A percentile compares a stretch with the other conserved stretches of the same genome.
These are phyloP conservation scores for Peromyscus leucopus DNA, from an alignment of 2,113 vertebrate genomes.

Conservation along the genomic window DNA sequence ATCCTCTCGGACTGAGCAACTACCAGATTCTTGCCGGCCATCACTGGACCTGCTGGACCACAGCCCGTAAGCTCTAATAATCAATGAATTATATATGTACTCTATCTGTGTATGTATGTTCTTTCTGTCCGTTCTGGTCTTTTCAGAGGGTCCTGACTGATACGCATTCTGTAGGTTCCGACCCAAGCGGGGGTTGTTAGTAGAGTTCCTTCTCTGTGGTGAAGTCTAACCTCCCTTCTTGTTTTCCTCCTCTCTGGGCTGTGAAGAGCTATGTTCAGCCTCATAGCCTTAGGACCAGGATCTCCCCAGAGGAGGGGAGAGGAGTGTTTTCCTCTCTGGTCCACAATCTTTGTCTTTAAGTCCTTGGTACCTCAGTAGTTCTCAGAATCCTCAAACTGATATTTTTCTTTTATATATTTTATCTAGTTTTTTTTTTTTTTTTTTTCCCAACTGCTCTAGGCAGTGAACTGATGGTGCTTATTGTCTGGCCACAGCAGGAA, in stretches of 20 bases:
- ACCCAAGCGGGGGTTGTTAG: not conserved
- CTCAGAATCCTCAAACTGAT: not conserved
- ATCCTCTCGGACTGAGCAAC: not conserved
- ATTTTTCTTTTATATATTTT: conserved; percentile 14
- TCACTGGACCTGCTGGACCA: not conserved
- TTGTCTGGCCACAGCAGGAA: not conserved
- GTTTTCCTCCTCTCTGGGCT: not conserved
- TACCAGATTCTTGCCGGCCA: not conserved
- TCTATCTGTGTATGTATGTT: not conserved
- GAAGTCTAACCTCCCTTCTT: not conserved
- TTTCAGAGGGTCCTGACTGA: not conserved
- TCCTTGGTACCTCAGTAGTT: not conserved
- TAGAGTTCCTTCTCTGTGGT: not conserved
- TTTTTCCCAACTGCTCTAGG: not conserved
- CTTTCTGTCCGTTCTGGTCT: not conserved
- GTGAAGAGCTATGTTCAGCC: not conserved
- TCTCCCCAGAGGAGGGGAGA: not conserved
- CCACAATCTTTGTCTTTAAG: conserved; percentile 19
- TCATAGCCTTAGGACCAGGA: not conserved
- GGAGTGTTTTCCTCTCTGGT: not conserved
- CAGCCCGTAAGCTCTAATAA: not conserved
- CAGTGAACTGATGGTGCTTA: not conserved
- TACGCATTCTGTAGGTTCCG: not conserved
- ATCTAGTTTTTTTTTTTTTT: not conserved
- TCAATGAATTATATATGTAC: not conserved